Evolutionary conservation across 2,888 invertebrate species (phyloP), one percentile per base, ranked within the genome.

Genomic region (Oscheius onirici): DNA sequence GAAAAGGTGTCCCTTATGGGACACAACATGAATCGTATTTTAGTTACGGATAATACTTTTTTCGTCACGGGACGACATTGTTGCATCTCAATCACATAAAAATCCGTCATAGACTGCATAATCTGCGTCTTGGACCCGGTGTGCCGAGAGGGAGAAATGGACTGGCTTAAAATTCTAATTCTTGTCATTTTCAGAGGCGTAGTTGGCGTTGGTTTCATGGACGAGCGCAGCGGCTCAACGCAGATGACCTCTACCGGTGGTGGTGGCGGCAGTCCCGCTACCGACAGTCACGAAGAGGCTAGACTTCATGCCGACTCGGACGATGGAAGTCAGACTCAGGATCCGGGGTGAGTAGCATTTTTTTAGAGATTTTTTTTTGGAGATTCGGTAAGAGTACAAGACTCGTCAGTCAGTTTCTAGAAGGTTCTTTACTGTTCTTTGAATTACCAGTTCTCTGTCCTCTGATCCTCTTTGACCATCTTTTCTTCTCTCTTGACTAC

Each of bases 221-320:
- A 65, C 54, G 66, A 71, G 54, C 71, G 66, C 65, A 70, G 70
- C 55, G 70, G 61, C 51, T 54, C 61, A 28, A 63, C 63, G 46
- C 63, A 63, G 63, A 63, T 63, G 63, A 61, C n/a, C 17, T n/a
- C 24, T n/a, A 8, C 34, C 34, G 54, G 61, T 41, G 26, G 61
- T 43, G 52, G 51, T 15, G 54, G 22, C 11, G 63, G 44, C 52
- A 54, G 60, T 52, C 58, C 58, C 11, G 49, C 65, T 6, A 55
- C 55, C 10, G 71, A 65, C 41, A 40, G 49, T 13, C 77, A 76
- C 57, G 79, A 79, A 40, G 81, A 80, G 63, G 77, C 81, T 0
- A 76, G 78, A 44, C 76, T 81, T 15, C 79, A 81, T 67, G 81
- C 81, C 67, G 81, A 81, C 58, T 79, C 79, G 8, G 81, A 81